Evolutionary conservation across 2,113 vertebrate species (phyloP).

Genomic region (Paedocypris sp.): DNA sequence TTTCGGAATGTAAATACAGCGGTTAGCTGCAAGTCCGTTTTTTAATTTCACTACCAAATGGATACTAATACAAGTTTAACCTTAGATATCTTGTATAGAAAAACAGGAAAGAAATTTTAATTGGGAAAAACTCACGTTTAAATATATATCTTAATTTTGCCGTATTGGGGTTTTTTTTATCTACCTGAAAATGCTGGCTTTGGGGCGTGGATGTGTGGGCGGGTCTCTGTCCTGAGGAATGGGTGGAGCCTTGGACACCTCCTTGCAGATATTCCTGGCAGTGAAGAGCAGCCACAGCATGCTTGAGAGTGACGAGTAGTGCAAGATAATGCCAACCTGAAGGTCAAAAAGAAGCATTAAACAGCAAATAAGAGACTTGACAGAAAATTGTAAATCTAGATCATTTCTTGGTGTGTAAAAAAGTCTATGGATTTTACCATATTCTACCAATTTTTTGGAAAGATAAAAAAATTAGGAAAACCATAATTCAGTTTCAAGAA

Average conservation of each 20-base stretch:
- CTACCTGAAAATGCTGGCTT: slow-evolving; percentile 80
- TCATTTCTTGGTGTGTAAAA: background rate
- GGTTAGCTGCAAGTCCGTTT: too few relatives aligned
- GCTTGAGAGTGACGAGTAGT: slow-evolving; percentile 82
- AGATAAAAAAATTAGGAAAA: too few relatives aligned
- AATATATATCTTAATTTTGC: too few relatives aligned
- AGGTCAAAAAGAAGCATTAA: slow-evolving; percentile 18
- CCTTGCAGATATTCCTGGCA: slow-evolving; percentile 83
- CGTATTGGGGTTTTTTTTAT: background rate
- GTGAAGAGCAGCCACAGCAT: slow-evolving; percentile 86
- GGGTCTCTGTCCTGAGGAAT: slow-evolving; percentile 59
- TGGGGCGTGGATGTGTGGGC: slow-evolving; percentile 49
- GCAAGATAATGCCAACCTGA: slow-evolving; percentile 81
- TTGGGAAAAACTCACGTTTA: too few relatives aligned
- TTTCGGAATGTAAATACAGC: too few relatives aligned
- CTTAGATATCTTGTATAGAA: too few relatives aligned
- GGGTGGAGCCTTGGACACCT: slow-evolving; percentile 74
- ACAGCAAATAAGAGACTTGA: background rate
- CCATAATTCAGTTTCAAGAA: too few relatives aligned
- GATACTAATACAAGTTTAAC: too few relatives aligned
- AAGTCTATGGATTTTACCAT: too few relatives aligned
- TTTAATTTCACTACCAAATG: too few relatives aligned
- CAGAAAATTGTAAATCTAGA: background rate
- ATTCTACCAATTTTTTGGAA: too few relatives aligned
- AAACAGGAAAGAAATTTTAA: too few relatives aligned